A percentile compares a stretch with the other conserved stretches of the same genome.
Conservation (phyloP, 2,797 vertebrate genomes). For the Enteromius afrohamiltoni region DNA sequence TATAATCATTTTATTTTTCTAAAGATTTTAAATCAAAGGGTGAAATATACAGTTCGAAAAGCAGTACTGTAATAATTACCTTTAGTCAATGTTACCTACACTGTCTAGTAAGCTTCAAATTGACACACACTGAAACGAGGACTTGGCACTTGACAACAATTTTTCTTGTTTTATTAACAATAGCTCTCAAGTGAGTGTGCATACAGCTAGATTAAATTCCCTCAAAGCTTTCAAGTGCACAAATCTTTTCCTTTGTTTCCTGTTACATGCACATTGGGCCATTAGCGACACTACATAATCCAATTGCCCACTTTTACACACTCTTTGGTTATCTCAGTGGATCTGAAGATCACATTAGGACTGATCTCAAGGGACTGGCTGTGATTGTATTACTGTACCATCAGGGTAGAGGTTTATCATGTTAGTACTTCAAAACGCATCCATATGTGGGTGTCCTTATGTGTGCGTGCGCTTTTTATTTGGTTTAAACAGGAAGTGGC, state of each 20-base stretch:
- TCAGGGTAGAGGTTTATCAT: constrained; percentile 58
- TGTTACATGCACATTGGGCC: constrained; percentile 68
- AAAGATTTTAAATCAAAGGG: not conserved
- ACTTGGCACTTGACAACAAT: constrained; percentile 41
- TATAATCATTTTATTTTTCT: not conserved
- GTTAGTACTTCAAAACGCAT: constrained; percentile 72
- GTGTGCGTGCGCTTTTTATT: constrained; percentile 12
- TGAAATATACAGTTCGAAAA: not conserved
- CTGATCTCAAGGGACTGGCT: constrained; percentile 68
- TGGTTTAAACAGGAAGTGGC: constrained; percentile 69
- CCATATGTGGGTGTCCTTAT: constrained; percentile 44
- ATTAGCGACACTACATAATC: constrained; percentile 74
- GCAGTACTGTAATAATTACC: not conserved
- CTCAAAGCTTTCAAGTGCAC: constrained; percentile 47
- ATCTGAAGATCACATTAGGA: constrained; percentile 66
- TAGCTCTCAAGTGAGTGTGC: constrained; percentile 40
- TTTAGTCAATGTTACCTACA: not conserved
- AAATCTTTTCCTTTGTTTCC: constrained; percentile 55
- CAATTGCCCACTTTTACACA: constrained; percentile 70
- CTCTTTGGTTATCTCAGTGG: constrained; percentile 71
- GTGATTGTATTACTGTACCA: constrained; percentile 72
- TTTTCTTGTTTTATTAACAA: constrained; percentile 28
- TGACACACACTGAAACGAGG: not conserved
- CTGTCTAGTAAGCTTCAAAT: not conserved
- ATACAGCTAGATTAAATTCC: constrained; percentile 48